Conservation (phyloP, 2,888 invertebrate genomes). For the Daptonema setosum region DNA sequence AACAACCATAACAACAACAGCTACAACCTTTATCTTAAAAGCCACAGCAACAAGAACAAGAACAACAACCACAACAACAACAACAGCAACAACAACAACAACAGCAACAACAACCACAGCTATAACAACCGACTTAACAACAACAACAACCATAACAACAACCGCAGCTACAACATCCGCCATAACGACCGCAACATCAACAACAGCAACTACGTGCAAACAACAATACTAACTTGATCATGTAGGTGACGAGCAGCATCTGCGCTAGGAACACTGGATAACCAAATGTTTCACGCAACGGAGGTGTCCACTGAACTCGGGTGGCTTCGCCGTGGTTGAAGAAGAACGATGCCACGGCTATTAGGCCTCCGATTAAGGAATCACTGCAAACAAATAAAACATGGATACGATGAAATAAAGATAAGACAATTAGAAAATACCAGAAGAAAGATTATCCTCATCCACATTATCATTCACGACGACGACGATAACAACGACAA, state of each 20-base stretch:
- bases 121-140: no score
- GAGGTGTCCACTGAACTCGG: slow-evolving; percentile 63
- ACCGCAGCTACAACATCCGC: no score
- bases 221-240: slow-evolving; percentile 25
- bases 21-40: no score
- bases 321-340: slow-evolving; percentile 61
- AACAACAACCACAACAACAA: no score
- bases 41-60: no score
- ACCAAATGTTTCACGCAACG: slow-evolving; percentile 62
- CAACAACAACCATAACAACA: no score
- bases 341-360: slow-evolving; percentile 49
- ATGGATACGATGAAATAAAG: not conserved
- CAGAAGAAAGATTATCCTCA: slow-evolving; percentile 4
- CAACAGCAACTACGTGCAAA: no score
- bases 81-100: no score
- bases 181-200: no score
- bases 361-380: slow-evolving; percentile 48
- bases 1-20: no score
- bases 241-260: slow-evolving; percentile 43
- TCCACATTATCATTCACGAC: not conserved
- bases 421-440: slow-evolving; percentile 2
- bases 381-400: slow-evolving; percentile 34
- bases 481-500: not conserved
- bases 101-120: no score
- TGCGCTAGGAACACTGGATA: slow-evolving; percentile 56